Evolutionary conservation across 2,113 vertebrate species (phyloP), one percentile per base, ranked within the genome.

Genomic region (Sinocyclocheilus anophthalmus): DNA sequence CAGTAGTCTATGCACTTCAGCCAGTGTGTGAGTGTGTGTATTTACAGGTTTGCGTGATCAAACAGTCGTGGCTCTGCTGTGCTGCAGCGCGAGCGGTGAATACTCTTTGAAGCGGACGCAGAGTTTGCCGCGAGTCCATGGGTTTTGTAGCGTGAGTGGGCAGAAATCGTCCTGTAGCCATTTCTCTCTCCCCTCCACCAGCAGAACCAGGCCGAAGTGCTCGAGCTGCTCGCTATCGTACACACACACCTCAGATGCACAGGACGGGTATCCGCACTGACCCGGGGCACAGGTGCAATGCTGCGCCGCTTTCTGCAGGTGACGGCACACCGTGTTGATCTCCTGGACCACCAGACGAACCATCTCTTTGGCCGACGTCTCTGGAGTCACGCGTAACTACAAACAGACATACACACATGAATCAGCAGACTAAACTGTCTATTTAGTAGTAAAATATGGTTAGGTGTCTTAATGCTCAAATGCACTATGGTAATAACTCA

Each of bases 261-360:
- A 92, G 86, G 91, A 93, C 0, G 95, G 95, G 90, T 94, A 93
- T 76, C 92, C 88, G 70, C 95, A 88, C 55, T 91, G 93, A 84
- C 91, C 94, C 85, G 93, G 88, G 0, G 85, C 0, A 0, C 94
- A 95, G 85, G 92, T 88, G 88, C 91, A 73, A 16, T 93, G 87
- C 0, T 88, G 90, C 0, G 91, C 82, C 45, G 80, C 14, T 0
- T 93, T 94, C 88, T 95, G 92, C 88, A 95, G 39, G 0, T 91
- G 86, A 0, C 89, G 92, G 0, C 95, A 95, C 73, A 96, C 81
- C 0, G 65, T 20, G 18, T 97, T 97, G 94, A 97, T 97, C 94
- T 98, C 95, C 20, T 96, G 95, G 75, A 97, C 96, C 88, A 96
- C 97, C 91, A 97, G 88, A 87, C 95, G 95, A 55, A 98, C 94